phyloP scores from a whole-genome alignment of 1,140 invertebrate genomes.

The Pararge aegeria region DNA sequence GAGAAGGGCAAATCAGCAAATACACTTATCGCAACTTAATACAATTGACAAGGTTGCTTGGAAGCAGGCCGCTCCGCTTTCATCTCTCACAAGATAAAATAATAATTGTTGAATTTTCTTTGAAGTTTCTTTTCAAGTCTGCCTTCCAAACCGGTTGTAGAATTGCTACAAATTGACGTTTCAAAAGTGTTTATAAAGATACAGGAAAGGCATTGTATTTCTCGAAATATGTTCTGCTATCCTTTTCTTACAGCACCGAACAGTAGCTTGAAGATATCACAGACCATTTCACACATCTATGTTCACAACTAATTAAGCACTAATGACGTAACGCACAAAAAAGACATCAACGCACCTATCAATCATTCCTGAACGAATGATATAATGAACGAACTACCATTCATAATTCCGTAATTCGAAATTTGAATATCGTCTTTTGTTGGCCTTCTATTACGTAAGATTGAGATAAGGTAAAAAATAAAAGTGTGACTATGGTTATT shows the following conservation, averaged over 20 bases:
- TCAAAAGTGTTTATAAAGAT: no score
- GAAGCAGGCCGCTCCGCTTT: no score
- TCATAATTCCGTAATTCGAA: constrained; percentile 69
- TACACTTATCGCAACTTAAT: no score
- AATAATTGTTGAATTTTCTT: no score
- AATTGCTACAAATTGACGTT: no score
- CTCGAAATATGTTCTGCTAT: no score
- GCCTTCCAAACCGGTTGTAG: no score
- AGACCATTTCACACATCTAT: constrained; percentile 6
- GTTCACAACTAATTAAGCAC: constrained; percentile 72
- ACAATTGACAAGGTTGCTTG: no score
- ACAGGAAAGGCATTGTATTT: no score
- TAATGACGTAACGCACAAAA: constrained; percentile 72
- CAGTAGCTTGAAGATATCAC: background rate
- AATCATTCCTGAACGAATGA: constrained; percentile 69
- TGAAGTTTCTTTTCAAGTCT: no score
- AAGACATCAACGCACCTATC: constrained; percentile 68
- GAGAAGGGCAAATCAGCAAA: no score
- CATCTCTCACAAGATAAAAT: no score
- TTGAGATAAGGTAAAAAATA: background rate
- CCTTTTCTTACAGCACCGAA: background rate
- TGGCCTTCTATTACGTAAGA: constrained; percentile 27
- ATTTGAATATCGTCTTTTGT: constrained; percentile 71
- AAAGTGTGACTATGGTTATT: background rate
- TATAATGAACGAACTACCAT: constrained; percentile 48